These are phyloP conservation scores for Corythornis madagascariensis DNA, from an alignment of 2,113 vertebrate genomes.

Conservation along the genomic window DNA sequence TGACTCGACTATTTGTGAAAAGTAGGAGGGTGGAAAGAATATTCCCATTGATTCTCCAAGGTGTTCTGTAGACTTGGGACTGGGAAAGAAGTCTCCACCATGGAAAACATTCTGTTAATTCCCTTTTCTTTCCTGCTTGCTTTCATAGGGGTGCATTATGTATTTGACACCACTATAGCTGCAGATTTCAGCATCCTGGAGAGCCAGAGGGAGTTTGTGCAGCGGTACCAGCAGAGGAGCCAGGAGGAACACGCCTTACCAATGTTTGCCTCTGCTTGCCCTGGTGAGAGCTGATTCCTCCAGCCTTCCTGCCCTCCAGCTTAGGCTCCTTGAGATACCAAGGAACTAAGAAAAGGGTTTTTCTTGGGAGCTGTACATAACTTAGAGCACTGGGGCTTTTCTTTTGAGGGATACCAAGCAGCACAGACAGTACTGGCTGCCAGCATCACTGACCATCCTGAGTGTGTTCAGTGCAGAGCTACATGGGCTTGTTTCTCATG, in stretches of 20 bases:
- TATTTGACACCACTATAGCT: conserved; percentile 90
- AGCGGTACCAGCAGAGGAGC: conserved; percentile 84
- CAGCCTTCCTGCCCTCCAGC: neutral
- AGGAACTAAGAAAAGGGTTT: neutral
- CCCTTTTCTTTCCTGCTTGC: neutral
- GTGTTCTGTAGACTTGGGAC: neutral
- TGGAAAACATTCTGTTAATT: neutral
- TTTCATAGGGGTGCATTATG: conserved; percentile 85
- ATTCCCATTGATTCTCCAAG: neutral
- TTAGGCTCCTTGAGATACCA: neutral
- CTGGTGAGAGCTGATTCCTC: conserved; percentile 78
- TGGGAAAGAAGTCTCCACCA: neutral
- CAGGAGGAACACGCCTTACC: conserved; percentile 86
- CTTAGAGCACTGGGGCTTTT: neutral
- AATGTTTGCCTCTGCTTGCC: conserved; percentile 97
- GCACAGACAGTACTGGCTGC: rapidly evolving
- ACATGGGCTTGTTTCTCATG: neutral
- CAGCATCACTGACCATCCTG: neutral
- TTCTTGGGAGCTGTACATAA: neutral
- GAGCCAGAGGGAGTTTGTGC: conserved; percentile 92
- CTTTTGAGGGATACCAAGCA: neutral
- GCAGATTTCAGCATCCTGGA: conserved; percentile 95
- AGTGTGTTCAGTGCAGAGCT: neutral
- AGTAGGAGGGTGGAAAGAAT: neutral
- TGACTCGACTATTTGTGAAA: neutral